A percentile compares a stretch with the other conserved stretches of the same genome.
phyloP scores from a whole-genome alignment of 1,140 invertebrate species.

The Drosophila melanica region DNA sequence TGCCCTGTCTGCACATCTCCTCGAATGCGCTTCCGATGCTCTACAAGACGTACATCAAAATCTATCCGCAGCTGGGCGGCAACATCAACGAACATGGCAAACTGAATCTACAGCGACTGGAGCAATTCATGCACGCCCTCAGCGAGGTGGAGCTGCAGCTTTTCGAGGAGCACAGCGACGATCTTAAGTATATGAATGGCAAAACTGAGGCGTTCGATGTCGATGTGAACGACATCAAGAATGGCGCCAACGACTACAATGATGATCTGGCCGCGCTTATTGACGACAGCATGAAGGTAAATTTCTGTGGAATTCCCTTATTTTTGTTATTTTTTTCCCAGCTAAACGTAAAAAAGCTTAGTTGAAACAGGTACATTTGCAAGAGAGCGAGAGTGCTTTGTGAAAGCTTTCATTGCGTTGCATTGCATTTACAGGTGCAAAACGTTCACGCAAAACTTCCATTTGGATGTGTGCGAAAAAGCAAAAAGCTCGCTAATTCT shows the following conservation, averaged over 20 bases:
- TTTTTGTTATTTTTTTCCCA: not conserved
- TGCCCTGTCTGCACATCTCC: constrained; percentile 96
- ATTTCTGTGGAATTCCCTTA: constrained; percentile 70
- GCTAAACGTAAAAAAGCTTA: no score
- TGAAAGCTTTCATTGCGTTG: no score
- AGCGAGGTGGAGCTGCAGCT: constrained; percentile 92
- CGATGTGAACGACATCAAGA: constrained; percentile 51
- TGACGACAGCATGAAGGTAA: constrained; percentile 64
- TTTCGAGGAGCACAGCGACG: constrained; percentile 93
- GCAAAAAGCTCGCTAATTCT: no score
- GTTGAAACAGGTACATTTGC: no score
- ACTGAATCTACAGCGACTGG: constrained; percentile 93
- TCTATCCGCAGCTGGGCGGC: constrained; percentile 94
- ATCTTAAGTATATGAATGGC: constrained; percentile 93
- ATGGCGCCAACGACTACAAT: constrained; percentile 68
- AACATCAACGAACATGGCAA: constrained; percentile 95
- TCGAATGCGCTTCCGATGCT: constrained; percentile 94
- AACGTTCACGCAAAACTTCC: no score
- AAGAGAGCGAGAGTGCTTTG: no score
- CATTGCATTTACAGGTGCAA: no score
- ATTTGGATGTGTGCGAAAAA: no score
- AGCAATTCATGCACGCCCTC: constrained; percentile 92
- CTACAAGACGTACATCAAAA: constrained; percentile 94
- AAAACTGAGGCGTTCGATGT: constrained; percentile 86
- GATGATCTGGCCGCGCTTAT: constrained; percentile 72